Conservation (phyloP, 2,113 vertebrate genomes). For the Scomber scombrus region DNA sequence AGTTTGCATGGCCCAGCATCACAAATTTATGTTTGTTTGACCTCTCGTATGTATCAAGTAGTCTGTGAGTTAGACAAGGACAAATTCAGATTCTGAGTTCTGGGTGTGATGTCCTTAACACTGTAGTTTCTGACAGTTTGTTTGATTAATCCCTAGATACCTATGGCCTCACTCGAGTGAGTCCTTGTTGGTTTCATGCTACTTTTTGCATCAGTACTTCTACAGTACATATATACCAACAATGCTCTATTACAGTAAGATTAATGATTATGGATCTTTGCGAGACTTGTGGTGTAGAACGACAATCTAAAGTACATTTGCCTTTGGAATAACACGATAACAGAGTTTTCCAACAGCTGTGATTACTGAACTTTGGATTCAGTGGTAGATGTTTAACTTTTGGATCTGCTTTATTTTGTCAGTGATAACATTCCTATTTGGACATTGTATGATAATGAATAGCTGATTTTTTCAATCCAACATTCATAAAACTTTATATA, state of each 20-base stretch:
- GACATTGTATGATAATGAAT: background rate
- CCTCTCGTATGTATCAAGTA: background rate
- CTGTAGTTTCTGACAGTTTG: conserved; percentile 5
- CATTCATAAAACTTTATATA: too few species aligned
- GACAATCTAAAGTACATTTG: background rate
- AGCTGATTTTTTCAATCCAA: background rate
- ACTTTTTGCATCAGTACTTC: background rate
- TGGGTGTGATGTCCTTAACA: conserved; percentile 3
- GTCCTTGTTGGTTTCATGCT: background rate
- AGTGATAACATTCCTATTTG: background rate
- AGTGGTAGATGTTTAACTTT: conserved; percentile 68
- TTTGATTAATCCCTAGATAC: conserved; percentile 3
- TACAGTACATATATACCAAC: background rate
- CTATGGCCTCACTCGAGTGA: background rate
- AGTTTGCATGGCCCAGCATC: background rate
- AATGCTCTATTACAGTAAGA: background rate
- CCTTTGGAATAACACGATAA: background rate
- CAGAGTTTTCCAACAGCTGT: conserved; percentile 18
- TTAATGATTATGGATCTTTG: background rate
- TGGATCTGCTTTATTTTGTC: conserved; percentile 19
- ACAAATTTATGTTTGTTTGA: background rate
- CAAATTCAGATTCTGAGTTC: background rate
- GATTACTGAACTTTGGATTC: conserved; percentile 68
- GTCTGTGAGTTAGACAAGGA: background rate
- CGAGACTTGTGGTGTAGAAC: background rate